These are phyloP conservation scores for Lycia hirtaria DNA, from an alignment of 2,888 invertebrate species.

Conservation along the genomic window DNA sequence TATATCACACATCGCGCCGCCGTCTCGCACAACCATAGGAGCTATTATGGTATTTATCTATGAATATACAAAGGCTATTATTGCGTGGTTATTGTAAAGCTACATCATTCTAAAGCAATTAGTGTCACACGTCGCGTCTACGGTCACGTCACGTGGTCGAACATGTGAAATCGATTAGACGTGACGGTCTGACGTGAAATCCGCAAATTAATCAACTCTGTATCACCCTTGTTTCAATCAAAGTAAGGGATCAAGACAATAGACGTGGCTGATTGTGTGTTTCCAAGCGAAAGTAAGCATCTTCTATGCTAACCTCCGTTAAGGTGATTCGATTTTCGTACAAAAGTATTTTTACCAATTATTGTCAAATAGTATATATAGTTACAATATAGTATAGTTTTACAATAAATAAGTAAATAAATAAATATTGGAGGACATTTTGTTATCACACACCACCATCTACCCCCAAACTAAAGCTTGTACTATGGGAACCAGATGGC, in stretches of 20 bases:
- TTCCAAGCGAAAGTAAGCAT: background rate
- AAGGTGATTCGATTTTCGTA: too few species aligned
- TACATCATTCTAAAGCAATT: constrained; percentile 33
- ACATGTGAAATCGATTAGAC: constrained; percentile 38
- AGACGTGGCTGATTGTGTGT: constrained; percentile 3
- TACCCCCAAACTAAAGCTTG: too few species aligned
- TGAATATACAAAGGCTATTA: constrained; percentile 28
- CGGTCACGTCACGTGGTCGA: constrained; percentile 29
- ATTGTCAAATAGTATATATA: too few species aligned
- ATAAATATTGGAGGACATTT: too few species aligned
- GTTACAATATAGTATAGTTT: too few species aligned
- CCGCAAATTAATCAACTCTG: constrained; percentile 27
- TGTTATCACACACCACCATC: too few species aligned
- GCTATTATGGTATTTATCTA: constrained; percentile 36
- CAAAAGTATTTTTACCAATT: too few species aligned
- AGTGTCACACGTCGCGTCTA: constrained; percentile 21
- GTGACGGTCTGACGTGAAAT: constrained; percentile 16
- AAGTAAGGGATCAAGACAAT: constrained; percentile 17
- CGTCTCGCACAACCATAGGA: constrained; percentile 39
- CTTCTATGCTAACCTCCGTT: too few species aligned
- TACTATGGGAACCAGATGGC: too few species aligned
- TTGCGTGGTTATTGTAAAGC: constrained; percentile 21
- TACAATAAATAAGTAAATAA: too few species aligned
- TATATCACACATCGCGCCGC: constrained; percentile 16
- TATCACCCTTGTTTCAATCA: constrained; percentile 28